phyloP scores from a whole-genome alignment of 2,888 invertebrate species.

The Camponotus fellah region DNA sequence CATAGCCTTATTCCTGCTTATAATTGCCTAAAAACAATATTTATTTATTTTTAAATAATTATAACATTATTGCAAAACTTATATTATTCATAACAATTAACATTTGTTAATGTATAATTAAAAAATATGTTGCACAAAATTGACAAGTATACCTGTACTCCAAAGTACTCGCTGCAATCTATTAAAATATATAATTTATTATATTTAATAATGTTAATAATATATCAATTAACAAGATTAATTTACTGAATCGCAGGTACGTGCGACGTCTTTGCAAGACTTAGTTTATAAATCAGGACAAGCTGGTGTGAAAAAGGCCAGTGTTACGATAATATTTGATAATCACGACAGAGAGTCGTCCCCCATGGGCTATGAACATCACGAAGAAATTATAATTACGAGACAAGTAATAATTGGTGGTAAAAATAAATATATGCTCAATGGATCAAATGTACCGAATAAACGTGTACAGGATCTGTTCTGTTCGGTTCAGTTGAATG shows the following conservation, averaged over 20 bases:
- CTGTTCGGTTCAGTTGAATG: conserved; percentile 98
- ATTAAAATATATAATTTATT: not conserved
- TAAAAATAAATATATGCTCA: conserved; percentile 97
- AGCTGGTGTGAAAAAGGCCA: conserved; percentile 97
- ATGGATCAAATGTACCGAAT: conserved; percentile 96
- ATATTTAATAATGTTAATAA: too few relatives aligned
- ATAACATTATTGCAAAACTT: not conserved
- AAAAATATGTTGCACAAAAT: not conserved
- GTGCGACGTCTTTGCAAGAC: conserved; percentile 96
- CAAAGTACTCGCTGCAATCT: not conserved
- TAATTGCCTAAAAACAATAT: not conserved
- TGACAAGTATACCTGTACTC: not conserved
- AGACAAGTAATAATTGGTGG: conserved; percentile 96
- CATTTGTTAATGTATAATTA: not conserved
- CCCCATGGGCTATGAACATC: conserved; percentile 96
- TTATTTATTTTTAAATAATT: not conserved
- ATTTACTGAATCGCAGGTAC: conserved; percentile 89
- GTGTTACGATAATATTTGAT: conserved; percentile 98
- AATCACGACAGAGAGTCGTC: conserved; percentile 93
- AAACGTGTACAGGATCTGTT: conserved; percentile 97
- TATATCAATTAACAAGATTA: not conserved
- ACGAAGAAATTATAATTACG: conserved; percentile 96
- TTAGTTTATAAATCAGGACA: conserved; percentile 99
- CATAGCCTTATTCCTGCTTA: conserved; percentile 25
- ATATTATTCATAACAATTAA: not conserved